phyloP scores from a whole-genome alignment of 2,113 vertebrate genomes.

The Protobothrops flavoviridis region DNA sequence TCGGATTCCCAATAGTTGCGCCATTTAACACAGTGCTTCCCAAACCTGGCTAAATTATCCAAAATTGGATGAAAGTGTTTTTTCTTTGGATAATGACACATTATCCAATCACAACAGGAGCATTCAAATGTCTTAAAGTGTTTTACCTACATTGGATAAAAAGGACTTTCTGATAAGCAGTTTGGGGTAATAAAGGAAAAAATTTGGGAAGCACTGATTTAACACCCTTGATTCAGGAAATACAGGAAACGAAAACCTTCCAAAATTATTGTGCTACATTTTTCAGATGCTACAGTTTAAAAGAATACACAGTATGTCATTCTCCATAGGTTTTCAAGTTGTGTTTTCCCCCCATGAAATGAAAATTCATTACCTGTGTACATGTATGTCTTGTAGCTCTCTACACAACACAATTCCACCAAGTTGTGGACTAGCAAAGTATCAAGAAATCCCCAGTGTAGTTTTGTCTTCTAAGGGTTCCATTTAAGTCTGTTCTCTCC shows the following conservation, averaged over 20 bases:
- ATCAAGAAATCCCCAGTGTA: too few relatives aligned
- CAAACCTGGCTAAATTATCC: neutral
- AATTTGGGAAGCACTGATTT: neutral
- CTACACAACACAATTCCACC: too few relatives aligned
- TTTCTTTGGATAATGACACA: neutral
- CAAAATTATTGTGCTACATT: neutral
- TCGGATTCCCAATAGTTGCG: neutral
- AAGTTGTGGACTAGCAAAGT: too few relatives aligned
- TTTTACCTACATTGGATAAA: neutral
- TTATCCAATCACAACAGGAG: neutral
- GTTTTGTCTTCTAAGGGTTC: too few relatives aligned
- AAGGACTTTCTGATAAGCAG: neutral
- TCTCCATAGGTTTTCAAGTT: neutral
- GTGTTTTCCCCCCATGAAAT: neutral
- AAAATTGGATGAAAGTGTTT: neutral
- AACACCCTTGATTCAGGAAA: neutral
- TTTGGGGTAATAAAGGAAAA: neutral
- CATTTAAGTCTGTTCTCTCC: too few relatives aligned
- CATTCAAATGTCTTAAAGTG: neutral
- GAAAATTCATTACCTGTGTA: neutral
- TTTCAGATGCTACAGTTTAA: neutral
- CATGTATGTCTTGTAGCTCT: too few relatives aligned
- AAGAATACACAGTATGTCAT: neutral
- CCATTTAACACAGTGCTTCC: neutral
- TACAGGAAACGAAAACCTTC: neutral